Percentiles rank a stretch among this genome's conserved stretches.
Evolutionary conservation across 2,888 invertebrate species (phyloP).

Genomic region (Drepanosiphum platanoidis): DNA sequence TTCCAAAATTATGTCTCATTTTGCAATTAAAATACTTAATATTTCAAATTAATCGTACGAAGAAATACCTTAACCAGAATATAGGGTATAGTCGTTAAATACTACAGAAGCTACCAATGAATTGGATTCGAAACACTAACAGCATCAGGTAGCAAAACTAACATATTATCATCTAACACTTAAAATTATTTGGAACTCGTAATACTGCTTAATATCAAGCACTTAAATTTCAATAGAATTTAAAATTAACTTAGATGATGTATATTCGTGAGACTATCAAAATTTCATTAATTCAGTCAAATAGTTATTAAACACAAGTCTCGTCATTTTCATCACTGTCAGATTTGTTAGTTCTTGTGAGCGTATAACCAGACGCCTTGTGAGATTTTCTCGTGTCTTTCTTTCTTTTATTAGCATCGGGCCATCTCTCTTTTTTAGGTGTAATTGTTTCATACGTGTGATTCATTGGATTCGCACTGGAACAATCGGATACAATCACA

Average conservation of each 20-base stretch:
- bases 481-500: slow-evolving; percentile 56
- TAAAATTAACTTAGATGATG: background rate
- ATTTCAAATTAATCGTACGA: background rate
- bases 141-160: background rate
- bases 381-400: slow-evolving; percentile 45
- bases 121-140: background rate
- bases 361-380: slow-evolving; percentile 38
- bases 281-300: background rate
- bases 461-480: slow-evolving; percentile 56
- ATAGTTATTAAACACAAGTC: slow-evolving; percentile 51
- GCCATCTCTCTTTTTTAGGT: slow-evolving; percentile 48
- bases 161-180: background rate
- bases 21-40: background rate
- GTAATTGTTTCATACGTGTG: slow-evolving; percentile 56
- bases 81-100: background rate
- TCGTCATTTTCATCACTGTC: slow-evolving; percentile 57
- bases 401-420: slow-evolving; percentile 50
- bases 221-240: background rate
- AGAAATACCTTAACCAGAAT: background rate
- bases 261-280: background rate
- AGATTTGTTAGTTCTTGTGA: slow-evolving; percentile 51
- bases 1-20: background rate
- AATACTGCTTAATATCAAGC: background rate
- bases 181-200: background rate
- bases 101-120: background rate